Conservation (phyloP, 2,797 vertebrate species). For the Phrynocephalus guinanensis region DNA sequence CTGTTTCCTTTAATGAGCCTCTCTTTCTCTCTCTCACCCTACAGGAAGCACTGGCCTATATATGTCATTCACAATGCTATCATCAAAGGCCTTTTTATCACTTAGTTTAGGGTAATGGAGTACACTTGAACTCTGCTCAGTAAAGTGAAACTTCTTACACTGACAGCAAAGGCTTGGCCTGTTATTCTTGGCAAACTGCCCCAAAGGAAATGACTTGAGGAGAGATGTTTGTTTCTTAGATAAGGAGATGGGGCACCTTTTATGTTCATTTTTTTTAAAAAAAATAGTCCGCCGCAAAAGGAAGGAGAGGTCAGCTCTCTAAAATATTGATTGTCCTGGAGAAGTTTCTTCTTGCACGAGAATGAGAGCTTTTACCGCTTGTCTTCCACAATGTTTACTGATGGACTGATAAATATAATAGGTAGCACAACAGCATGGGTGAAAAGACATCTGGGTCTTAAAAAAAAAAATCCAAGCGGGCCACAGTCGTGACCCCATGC, state of each 20-base stretch:
- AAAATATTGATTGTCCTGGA: slow-evolving; percentile 59
- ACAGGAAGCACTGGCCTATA: slow-evolving; percentile 67
- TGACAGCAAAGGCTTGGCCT: slow-evolving; percentile 75
- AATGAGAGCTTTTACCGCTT: not conserved
- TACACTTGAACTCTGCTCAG: slow-evolving; percentile 73
- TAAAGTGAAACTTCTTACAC: slow-evolving; percentile 79
- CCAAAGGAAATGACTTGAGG: slow-evolving; percentile 73
- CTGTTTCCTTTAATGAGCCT: slow-evolving; percentile 66
- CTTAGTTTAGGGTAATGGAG: slow-evolving; percentile 75
- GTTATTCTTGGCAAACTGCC: slow-evolving; percentile 80
- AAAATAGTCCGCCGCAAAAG: slow-evolving; percentile 60
- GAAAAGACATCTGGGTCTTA: slow-evolving; percentile 33
- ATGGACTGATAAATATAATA: slow-evolving; percentile 62
- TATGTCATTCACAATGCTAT: slow-evolving; percentile 71
- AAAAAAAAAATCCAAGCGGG: not conserved
- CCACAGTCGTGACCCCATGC: not conserved
- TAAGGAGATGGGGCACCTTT: slow-evolving; percentile 65
- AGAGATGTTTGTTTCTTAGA: slow-evolving; percentile 71
- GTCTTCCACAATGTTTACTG: slow-evolving; percentile 54
- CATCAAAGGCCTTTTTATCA: slow-evolving; percentile 81
- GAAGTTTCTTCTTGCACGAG: slow-evolving; percentile 18
- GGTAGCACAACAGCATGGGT: slow-evolving; percentile 49
- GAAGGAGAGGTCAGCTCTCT: slow-evolving; percentile 60
- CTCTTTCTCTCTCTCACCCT: slow-evolving; percentile 48
- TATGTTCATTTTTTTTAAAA: slow-evolving; percentile 19